Conservation (phyloP, 1,140 invertebrate genomes). For the Zophobas atratus region DNA sequence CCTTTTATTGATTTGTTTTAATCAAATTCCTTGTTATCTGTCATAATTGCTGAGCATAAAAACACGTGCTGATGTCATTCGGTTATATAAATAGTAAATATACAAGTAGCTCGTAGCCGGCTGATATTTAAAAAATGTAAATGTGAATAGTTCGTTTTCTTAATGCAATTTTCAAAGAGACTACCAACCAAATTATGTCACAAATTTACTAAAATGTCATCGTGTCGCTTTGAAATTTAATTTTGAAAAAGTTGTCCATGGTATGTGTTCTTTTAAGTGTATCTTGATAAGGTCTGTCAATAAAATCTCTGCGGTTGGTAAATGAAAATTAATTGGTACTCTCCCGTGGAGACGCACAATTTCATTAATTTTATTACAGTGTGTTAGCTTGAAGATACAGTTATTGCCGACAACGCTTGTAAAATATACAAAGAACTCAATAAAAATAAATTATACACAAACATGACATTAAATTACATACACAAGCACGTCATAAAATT, state of each 20-base stretch:
- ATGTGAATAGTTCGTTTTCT: no score
- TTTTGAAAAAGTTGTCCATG: no score
- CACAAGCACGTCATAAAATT: constrained; percentile 10
- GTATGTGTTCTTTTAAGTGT: no score
- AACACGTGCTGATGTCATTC: not conserved
- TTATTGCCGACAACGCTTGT: not conserved
- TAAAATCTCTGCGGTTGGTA: not conserved
- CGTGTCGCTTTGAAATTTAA: no score
- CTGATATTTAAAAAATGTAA: no score
- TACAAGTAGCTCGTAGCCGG: no score
- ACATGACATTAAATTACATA: not conserved
- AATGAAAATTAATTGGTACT: not conserved
- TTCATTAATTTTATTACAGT: not conserved
- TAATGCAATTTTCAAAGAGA: no score
- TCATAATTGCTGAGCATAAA: constrained; percentile 8
- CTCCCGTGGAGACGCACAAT: not conserved
- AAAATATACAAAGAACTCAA: constrained; percentile 4
- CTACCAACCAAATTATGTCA: no score
- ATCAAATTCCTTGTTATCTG: constrained; percentile 12
- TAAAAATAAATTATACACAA: constrained; percentile 14
- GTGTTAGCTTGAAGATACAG: not conserved
- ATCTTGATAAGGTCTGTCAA: not conserved
- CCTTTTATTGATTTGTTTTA: not conserved
- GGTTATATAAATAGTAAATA: not conserved
- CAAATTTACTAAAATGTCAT: no score